phyloP scores from a whole-genome alignment of 1,140 invertebrate species.

The Lordiphosa collinella region DNA sequence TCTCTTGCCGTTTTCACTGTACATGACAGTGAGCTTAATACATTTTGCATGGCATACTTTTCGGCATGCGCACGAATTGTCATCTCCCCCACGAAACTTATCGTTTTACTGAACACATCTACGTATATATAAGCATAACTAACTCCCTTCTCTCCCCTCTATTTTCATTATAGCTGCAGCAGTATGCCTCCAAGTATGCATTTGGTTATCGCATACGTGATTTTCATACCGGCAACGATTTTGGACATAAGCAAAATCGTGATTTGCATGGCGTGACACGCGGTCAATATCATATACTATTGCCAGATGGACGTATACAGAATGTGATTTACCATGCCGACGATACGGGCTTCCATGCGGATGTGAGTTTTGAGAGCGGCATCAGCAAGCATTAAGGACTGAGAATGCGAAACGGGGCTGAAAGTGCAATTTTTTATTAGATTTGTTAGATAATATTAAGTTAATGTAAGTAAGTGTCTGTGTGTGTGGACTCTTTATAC shows the following conservation, averaged over 20 bases:
- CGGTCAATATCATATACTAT: constrained; percentile 87
- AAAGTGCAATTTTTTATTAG: constrained; percentile 33
- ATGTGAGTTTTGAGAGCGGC: constrained; percentile 82
- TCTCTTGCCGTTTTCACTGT: constrained; percentile 43
- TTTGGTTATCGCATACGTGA: constrained; percentile 88
- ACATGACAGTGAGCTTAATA: constrained; percentile 66
- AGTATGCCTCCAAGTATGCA: constrained; percentile 86
- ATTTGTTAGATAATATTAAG: constrained; percentile 5
- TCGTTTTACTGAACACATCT: constrained; percentile 34
- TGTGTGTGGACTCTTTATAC: background rate
- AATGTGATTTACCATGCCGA: constrained; percentile 89
- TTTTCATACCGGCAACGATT: constrained; percentile 85
- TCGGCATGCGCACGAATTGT: constrained; percentile 50
- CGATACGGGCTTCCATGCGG: constrained; percentile 87
- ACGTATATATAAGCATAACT: constrained; percentile 17
- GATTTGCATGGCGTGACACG: constrained; percentile 84
- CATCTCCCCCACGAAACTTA: constrained; percentile 32
- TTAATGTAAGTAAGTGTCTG: constrained; percentile 11
- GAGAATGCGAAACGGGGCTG: background rate
- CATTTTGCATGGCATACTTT: constrained; percentile 58
- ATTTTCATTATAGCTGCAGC: constrained; percentile 82
- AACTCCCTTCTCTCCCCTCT: constrained; percentile 19
- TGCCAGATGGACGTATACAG: constrained; percentile 88
- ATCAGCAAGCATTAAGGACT: constrained; percentile 41
- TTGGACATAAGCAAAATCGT: constrained; percentile 85